Evolutionary conservation across 2,797 vertebrate species (phyloP).

Genomic region (Gymnopithys bicolor): DNA sequence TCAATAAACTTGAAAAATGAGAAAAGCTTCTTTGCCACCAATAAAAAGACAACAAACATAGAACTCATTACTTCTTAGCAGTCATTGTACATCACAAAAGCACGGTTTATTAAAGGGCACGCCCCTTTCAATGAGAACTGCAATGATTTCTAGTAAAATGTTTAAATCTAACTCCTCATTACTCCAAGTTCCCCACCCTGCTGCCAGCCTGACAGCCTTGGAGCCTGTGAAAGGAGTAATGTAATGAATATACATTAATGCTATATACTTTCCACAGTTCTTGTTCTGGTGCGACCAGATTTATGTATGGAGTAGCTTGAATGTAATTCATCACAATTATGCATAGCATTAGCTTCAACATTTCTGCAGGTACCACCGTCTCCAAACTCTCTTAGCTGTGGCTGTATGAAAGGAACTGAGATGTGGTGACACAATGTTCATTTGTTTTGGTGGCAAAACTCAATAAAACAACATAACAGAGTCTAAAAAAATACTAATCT

Average conservation of each 20-base stretch:
- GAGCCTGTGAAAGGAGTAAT: conserved; percentile 18
- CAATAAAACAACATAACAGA: conserved; percentile 36
- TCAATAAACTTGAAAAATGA: neutral
- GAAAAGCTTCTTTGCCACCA: neutral
- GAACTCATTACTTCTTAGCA: neutral
- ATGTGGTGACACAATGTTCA: conserved; percentile 5
- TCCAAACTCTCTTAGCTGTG: neutral
- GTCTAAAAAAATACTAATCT: conserved; percentile 53
- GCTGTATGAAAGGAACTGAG: neutral
- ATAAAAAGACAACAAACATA: neutral
- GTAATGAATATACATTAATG: conserved; percentile 31
- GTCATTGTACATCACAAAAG: neutral
- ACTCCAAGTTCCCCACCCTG: neutral
- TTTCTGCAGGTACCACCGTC: neutral
- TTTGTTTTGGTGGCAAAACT: conserved; percentile 43
- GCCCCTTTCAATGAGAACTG: neutral
- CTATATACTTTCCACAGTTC: conserved; percentile 31
- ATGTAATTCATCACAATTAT: conserved; percentile 7
- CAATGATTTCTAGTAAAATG: conserved; percentile 21
- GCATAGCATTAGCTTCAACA: neutral
- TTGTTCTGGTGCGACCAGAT: conserved; percentile 43
- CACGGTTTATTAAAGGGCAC: neutral
- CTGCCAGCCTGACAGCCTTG: neutral
- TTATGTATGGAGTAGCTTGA: conserved; percentile 33
- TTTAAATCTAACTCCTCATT: conserved; percentile 24